A percentile compares a stretch with the other conserved stretches of the same genome.
Evolutionary conservation across 1,140 invertebrate genomes (phyloP).

Genomic region (Bactericera cockerelli): DNA sequence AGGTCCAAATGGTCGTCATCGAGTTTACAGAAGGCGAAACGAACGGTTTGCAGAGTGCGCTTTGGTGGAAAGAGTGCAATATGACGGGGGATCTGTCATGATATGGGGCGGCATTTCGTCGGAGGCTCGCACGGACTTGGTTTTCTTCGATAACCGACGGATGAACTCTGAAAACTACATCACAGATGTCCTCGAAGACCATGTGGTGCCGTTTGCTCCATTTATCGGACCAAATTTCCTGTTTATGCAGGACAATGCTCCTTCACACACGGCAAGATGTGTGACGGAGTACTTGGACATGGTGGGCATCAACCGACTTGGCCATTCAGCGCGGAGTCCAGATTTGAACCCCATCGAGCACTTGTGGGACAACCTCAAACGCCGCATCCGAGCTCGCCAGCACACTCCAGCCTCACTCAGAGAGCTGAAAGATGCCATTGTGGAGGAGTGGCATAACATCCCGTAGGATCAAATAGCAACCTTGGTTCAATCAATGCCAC

Average conservation of each 20-base stretch:
- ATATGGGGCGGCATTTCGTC: conserved; percentile 25
- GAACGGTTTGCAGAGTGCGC: conserved; percentile 23
- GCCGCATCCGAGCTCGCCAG: neutral
- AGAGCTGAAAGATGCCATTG: neutral
- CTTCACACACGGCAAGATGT: conserved; percentile 22
- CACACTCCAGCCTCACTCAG: neutral
- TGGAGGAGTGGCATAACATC: neutral
- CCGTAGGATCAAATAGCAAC: neutral
- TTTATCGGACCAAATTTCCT: conserved; percentile 22
- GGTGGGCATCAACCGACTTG: conserved; percentile 22
- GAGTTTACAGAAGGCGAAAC: conserved; percentile 22
- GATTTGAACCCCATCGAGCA: conserved; percentile 31
- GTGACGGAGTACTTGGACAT: conserved; percentile 22
- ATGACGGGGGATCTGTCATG: conserved; percentile 26
- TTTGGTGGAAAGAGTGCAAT: conserved; percentile 20
- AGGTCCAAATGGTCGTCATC: conserved; percentile 16
- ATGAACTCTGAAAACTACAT: conserved; percentile 23
- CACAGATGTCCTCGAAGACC: conserved; percentile 19
- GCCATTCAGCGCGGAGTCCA: conserved; percentile 28
- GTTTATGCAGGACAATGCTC: conserved; percentile 23
- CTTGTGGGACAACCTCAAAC: conserved; percentile 26
- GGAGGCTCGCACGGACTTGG: conserved; percentile 16
- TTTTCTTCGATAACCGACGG: conserved; percentile 16
- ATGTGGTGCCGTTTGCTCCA: conserved; percentile 22
- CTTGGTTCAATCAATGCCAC: conserved; percentile 6